These are phyloP conservation scores for Axis porcinus DNA, from an alignment of 2,113 vertebrate genomes.

Conservation along the genomic window DNA sequence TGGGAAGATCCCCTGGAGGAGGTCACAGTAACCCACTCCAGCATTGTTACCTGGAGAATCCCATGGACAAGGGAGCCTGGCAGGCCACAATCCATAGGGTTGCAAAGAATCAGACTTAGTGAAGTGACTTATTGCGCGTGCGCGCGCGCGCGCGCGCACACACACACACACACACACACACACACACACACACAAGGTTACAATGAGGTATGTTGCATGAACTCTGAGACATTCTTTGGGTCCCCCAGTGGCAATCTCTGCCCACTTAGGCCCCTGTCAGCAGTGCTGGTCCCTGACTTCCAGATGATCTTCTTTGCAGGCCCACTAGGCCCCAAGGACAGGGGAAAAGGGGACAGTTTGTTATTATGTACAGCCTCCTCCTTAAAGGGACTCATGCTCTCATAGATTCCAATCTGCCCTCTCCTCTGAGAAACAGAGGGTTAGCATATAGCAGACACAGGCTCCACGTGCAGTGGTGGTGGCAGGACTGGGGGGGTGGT, in stretches of 20 bases:
- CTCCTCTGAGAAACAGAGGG: not conserved
- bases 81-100: not conserved
- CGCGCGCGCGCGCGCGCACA: not conserved
- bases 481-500: rapidly evolving
- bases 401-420: not conserved
- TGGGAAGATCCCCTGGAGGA: not conserved
- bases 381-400: not conserved
- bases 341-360: not conserved
- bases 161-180: no score
- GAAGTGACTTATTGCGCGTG: not conserved
- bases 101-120: not conserved
- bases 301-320: not conserved
- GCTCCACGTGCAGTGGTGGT: no score
- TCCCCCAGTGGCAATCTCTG: not conserved
- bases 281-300: not conserved
- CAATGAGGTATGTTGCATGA: not conserved
- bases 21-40: not conserved
- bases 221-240: not conserved
- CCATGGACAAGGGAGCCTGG: not conserved
- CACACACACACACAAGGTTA: not conserved
- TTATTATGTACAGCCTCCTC: not conserved
- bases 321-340: not conserved
- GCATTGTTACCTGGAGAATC: not conserved
- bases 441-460: not conserved
- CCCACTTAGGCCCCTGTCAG: not conserved